Base-by-base conservation (phyloP, 2,797 vertebrate species). In the Sebastes kiyomatsui region DNA sequence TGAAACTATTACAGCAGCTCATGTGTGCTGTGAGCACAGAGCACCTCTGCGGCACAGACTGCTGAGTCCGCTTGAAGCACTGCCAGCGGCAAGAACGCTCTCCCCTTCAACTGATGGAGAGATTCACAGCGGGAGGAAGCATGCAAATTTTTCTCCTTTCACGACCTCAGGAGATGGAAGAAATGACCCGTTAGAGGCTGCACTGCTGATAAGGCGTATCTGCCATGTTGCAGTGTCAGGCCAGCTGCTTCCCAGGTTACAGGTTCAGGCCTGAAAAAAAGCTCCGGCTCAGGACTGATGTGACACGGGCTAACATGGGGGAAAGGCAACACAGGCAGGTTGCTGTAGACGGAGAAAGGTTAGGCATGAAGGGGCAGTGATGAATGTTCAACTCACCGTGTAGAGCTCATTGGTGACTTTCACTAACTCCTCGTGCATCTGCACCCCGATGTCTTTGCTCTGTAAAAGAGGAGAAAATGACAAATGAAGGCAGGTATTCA, bases 401-500 rank as follows among this genome's bases (percentile, higher is more conserved):
- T 99, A 99, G 35, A 99, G 97, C 90, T 99, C 98, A 0, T 97
- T 98, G 81, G 98, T 99, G 92, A 99, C 97, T 71, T 99, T 99
- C 91, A 98, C 94, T 5, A 99, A 94, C 74, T 99, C 97, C 66
- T 99, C 98, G 0, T 99, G 98, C 98, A 98, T 98, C 94, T 99
- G 98, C 18, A 98, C 94, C 5, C 98, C 98, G 4, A 98, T 98
- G 87, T 99, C 98, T 92, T 99, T 99, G 91, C 98, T 99, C 98
- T 99, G 95, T 20, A 93, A 96, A 67, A 27, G 65, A 88, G 11
- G 5, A 6, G 83, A 78, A 64, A 59, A 30, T 52, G 33, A 70
- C 13, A 62, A 60, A 71, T 28, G 11, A 75, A 61, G 20, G 46
- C 73, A 87, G 20, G 38, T 18, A 73, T 67, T 82, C 12, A 65